Evolutionary conservation across 2,888 invertebrate species (phyloP).

Genomic region (Hydraecia micacea): DNA sequence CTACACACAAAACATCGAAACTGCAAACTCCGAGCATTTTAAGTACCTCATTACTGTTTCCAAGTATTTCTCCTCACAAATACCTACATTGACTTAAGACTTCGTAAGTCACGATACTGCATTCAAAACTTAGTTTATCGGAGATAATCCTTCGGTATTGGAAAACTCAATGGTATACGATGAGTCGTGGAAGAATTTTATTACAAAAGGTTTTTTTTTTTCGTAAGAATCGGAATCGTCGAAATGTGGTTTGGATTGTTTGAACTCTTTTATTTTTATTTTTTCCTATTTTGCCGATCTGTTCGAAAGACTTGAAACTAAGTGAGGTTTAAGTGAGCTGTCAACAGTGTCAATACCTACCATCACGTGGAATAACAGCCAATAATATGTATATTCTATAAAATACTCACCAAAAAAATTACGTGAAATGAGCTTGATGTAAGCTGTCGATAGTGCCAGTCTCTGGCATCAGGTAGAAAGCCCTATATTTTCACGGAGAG

Average conservation of each 20-base stretch:
- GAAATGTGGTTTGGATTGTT: not conserved
- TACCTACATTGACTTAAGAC: constrained; percentile 38
- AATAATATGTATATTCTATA: too few species aligned
- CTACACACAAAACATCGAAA: constrained; percentile 5
- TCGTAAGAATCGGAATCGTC: not conserved
- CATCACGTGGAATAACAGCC: too few species aligned
- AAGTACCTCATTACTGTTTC: constrained; percentile 46
- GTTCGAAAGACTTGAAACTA: too few species aligned
- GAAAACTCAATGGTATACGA: constrained; percentile 47
- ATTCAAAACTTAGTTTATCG: constrained; percentile 56
- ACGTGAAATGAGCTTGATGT: too few species aligned
- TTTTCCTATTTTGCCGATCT: too few species aligned
- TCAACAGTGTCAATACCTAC: too few species aligned
- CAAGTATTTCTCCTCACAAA: constrained; percentile 38
- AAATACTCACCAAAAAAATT: too few species aligned
- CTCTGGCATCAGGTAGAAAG: too few species aligned
- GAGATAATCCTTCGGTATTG: constrained; percentile 61
- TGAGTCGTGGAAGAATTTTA: constrained; percentile 19
- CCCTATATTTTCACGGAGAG: too few species aligned
- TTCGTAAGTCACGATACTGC: constrained; percentile 49
- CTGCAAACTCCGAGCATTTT: constrained; percentile 10
- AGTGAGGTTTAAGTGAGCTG: too few species aligned
- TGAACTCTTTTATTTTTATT: not conserved
- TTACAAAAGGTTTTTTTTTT: constrained; percentile 23
- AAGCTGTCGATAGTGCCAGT: too few species aligned